These are phyloP conservation scores for Sebastes kiyomatsui DNA, from an alignment of 2,797 vertebrate species.

Conservation along the genomic window DNA sequence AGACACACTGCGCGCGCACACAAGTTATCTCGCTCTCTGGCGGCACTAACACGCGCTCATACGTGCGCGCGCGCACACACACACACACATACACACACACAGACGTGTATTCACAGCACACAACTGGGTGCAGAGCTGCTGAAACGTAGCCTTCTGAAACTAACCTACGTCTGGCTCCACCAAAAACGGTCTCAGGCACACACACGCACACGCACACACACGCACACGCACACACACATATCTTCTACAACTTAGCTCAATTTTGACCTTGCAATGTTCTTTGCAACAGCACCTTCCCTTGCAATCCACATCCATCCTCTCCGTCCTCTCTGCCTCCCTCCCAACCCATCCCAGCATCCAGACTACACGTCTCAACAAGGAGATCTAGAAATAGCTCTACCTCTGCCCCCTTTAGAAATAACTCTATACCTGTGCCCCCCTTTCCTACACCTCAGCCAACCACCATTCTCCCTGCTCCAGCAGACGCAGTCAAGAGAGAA, in stretches of 20 bases:
- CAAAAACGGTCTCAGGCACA: background rate
- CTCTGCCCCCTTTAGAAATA: slow-evolving; percentile 7
- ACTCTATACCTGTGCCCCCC: background rate
- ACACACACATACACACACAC: background rate
- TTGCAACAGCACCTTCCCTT: background rate
- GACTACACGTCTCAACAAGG: background rate
- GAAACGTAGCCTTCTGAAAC: slow-evolving; percentile 7
- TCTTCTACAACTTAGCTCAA: slow-evolving; percentile 31
- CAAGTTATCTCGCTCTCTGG: background rate
- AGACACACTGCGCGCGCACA: background rate
- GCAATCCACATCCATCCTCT: background rate
- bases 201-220: background rate
- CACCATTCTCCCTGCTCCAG: slow-evolving; percentile 5
- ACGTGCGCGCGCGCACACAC: background rate
- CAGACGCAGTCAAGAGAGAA: slow-evolving; percentile 20
- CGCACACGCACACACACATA: background rate
- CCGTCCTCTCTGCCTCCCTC: background rate
- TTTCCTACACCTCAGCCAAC: background rate
- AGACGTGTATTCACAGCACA: background rate
- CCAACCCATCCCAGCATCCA: slow-evolving; percentile 25
- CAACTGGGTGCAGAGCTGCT: slow-evolving; percentile 12
- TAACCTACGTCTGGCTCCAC: background rate
- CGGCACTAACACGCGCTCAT: background rate
- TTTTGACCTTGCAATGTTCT: slow-evolving; percentile 65
- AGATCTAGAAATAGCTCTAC: slow-evolving; percentile 31